Evolutionary conservation across 2,888 invertebrate genomes (phyloP), one percentile per base, ranked within the genome.

Genomic region (Bembecia ichneumoniformis): DNA sequence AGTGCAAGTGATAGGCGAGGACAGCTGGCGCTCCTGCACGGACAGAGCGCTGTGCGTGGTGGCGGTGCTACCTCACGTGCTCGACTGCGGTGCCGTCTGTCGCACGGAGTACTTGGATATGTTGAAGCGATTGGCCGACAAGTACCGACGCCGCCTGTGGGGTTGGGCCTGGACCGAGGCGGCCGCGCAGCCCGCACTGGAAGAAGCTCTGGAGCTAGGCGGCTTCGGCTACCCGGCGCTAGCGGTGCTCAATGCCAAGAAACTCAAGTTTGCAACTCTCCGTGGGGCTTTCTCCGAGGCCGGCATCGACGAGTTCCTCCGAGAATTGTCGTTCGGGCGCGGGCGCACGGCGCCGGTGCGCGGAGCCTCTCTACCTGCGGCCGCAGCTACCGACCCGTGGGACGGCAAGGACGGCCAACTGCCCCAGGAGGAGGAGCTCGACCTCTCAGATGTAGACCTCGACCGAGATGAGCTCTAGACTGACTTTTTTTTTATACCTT

Each of bases 221-320:
- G 99, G 92, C 4, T 99, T 99, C 80, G 99, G 99, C 9, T 99
- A 99, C 79, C 99, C 99, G 1, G 98, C 99, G 1, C 93, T 99
- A 93, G 98, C 97, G 4, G 97, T 97, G 14, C 93, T 99, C 51
- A 99, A 98, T 82, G 91, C 94, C 11, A 96, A 98, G 80, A 99
- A 99, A 84, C 94, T 97, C 92, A 98, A 98, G 77, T 99, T 94
- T 87, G 95, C 98, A 0, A 90, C 96, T 5, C 89, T 99, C 1
- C 90, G 95, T 62, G 99, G 98, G 10, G 94, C 98, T 16, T 99
- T 98, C 88, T 96, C 96, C 0, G 92, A 94, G 67, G 93, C 93
- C 54, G 99, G 99, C 56, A 97, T 99, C 74, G 94, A 95, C 66
- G 98, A 98, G 79, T 99, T 99, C 87, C 89, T 99, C 47, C 90